Base-by-base conservation (phyloP, 2,888 invertebrate genomes). In the Ennomos quercinarius region DNA sequence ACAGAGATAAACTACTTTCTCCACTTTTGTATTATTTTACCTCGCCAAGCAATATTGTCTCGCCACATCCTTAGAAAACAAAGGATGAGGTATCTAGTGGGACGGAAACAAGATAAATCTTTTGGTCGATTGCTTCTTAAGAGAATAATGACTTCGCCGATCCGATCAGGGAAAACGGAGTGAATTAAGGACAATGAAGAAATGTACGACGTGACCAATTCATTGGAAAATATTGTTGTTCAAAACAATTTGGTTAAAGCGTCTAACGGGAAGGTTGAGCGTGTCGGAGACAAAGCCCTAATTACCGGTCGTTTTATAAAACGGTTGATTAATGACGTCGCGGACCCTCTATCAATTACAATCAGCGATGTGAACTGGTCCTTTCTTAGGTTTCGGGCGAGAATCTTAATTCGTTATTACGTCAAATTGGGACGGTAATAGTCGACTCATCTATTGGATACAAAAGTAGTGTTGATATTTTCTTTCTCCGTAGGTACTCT, bases 311-410 rank as follows among this genome's bases (percentile, higher is more conserved):
- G 70, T 74, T 77, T 68, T 70, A 72, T 71, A 76, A 75, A 81
- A 72, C 75, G 76, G 70, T 76, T 80, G 80, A 81, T 78, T 76
- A 74, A 82, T 81, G 78, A 71, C 62, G 64, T 64, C 59, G 42
- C 66, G 64, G 61, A 57, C 65, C 71, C 68, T 71, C 77, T 73
- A 83, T 83, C 77, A 77, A 80, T 83, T 76, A 80, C 75, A 78
- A 79, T 79, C 73, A 75, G 67, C 63, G 72, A 54, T 53, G 63
- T 62, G 68, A 70, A 70, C 57, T 57, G 58, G 59, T 53, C 54
- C 45, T 46, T 59, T 59, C 59, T 54, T 54, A 52, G 59, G 12
- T 59, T 41, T 54, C 59, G 43, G 48, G 3, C 48, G 36, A 40
- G 49, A 59, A 45, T 49, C 53, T 54, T 59, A 49, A 59, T 59